A percentile compares a stretch with the other conserved stretches of the same genome.
phyloP scores from a whole-genome alignment of 1,140 invertebrate species.

The Drosophila ambigua region DNA sequence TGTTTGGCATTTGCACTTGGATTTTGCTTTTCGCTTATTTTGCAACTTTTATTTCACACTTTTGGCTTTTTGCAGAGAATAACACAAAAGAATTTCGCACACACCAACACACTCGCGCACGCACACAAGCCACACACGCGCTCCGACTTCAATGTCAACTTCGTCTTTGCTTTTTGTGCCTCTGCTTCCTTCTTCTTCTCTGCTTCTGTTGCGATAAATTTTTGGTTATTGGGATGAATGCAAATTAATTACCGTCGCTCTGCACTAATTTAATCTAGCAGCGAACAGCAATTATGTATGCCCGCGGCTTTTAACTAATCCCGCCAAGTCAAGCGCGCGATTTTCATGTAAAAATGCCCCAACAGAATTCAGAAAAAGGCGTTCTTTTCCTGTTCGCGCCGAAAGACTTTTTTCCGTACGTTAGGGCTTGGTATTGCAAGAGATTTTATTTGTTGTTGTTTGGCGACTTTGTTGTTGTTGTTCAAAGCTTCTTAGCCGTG shows the following conservation, averaged over 20 bases:
- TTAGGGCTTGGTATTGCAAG: no score
- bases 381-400: no score
- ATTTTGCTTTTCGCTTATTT: conserved; percentile 33
- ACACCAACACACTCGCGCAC: conserved; percentile 27
- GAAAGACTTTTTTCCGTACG: no score
- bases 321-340: conserved; percentile 36
- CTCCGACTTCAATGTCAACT: conserved; percentile 73
- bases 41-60: conserved; percentile 52
- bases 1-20: conserved; percentile 16
- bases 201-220: background rate
- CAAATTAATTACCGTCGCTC: conserved; percentile 41
- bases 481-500: no score
- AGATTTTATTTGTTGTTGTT: no score
- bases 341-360: conserved; percentile 7
- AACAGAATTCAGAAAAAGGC: background rate
- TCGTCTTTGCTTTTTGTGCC: conserved; percentile 10
- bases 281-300: conserved; percentile 1
- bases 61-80: conserved; percentile 35
- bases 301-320: background rate
- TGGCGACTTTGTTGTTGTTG: no score
- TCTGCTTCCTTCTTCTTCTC: background rate
- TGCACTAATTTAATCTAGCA: conserved; percentile 2
- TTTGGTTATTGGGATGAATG: background rate
- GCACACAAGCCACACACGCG: conserved; percentile 14
- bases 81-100: conserved; percentile 73